Evolutionary conservation across 2,797 vertebrate species (phyloP), one percentile per base, ranked within the genome.

Genomic region (Coluber constrictor): DNA sequence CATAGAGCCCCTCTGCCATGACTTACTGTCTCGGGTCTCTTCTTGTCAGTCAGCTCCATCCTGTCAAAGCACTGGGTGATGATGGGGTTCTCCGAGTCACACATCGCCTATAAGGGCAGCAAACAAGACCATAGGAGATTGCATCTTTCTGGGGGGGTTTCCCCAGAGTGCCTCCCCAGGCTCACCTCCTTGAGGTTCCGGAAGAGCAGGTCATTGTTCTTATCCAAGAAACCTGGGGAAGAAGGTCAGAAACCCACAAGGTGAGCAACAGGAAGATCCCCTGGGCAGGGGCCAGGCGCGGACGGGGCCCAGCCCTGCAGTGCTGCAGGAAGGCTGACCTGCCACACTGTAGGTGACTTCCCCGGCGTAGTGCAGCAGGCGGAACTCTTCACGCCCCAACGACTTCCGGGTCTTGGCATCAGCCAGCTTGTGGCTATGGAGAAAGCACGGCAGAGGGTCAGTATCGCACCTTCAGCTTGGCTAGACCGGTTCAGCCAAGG

Each of bases 131-230:
- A 9, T 16, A 1, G 79, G 15, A 27, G 18, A 10, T 2, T 43
- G 16, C 16, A 16, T 10, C 60, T 51, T 61, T 16, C 12, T 0
- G 66, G 8, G 27, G 60, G 51, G 27, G 5, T 2, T 6, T 6
- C 1, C 4, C 11, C 25, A 18, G 86, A 29, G 51, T 1, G 1
- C 16, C 3, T 13, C 27, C 8, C 15, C 88, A 18, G 60, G 94
- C 98, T 98, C 95, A 99, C 99, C 98, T 99, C 99, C 96, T 99
- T 99, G 94, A 99, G 95, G 97, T 99, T 99, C 96, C 99, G 98
- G 97, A 99, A 99, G 66, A 99, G 99, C 90, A 99, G 98, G 96
- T 99, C 99, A 0, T 99, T 99, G 98, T 99, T 99, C 97, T 99
- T 99, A 97, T 99, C 99, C 97, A 99, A 96, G 97, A 99, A 99